Evolutionary conservation across 2,888 invertebrate genomes (phyloP).

Genomic region (Electrophaes corylata): DNA sequence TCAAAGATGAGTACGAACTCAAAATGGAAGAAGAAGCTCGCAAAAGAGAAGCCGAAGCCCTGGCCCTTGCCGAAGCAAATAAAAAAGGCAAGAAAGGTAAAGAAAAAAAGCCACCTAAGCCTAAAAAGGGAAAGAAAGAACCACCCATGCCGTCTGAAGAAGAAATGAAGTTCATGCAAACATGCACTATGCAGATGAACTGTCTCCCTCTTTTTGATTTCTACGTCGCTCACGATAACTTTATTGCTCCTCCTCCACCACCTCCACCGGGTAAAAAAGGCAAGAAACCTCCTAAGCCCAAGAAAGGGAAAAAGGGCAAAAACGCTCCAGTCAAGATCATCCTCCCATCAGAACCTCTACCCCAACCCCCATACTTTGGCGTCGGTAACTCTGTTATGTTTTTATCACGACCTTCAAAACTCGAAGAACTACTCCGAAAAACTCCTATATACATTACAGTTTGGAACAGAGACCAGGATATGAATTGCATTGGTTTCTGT

Average conservation of each 20-base stretch:
- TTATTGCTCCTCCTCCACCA: constrained; percentile 73
- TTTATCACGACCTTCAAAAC: constrained; percentile 69
- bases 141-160: constrained; percentile 75
- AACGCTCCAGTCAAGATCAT: constrained; percentile 52
- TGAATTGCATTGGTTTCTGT: constrained; percentile 72
- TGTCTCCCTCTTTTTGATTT: constrained; percentile 76
- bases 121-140: constrained; percentile 60
- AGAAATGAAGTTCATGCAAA: constrained; percentile 77
- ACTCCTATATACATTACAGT: constrained; percentile 75
- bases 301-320: constrained; percentile 62
- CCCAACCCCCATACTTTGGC: constrained; percentile 76
- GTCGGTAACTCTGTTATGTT: constrained; percentile 77
- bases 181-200: constrained; percentile 75
- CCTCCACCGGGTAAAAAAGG: constrained; percentile 60
- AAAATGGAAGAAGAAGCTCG: constrained; percentile 65
- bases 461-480: constrained; percentile 75
- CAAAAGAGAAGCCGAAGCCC: constrained; percentile 61
- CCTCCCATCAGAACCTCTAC: constrained; percentile 74
- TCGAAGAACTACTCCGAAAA: constrained; percentile 65
- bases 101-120: too few species aligned
- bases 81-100: constrained; percentile 53
- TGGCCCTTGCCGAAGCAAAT: constrained; percentile 64
- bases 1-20: constrained; percentile 76
- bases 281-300: constrained; percentile 54
- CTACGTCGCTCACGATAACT: constrained; percentile 77